Evolutionary conservation across 1,140 invertebrate genomes (phyloP).

Genomic region (Drosophila azteca): DNA sequence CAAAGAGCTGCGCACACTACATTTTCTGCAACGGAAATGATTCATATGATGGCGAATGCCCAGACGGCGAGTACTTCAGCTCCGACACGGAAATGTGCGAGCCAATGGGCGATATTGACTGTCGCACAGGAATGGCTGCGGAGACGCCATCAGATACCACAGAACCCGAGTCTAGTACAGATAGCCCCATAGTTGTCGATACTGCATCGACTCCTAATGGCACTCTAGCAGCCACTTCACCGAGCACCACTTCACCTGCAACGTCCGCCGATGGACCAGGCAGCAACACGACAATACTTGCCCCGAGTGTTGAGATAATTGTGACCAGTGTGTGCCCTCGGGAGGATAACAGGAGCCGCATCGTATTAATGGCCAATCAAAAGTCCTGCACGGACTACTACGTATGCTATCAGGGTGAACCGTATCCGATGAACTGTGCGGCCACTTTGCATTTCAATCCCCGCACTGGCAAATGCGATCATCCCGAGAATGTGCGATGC

Average conservation of each 20-base stretch:
- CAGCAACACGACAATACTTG: neutral
- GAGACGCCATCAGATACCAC: neutral
- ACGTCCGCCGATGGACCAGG: neutral
- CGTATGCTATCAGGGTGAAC: slow-evolving; percentile 71
- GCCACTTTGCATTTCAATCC: slow-evolving; percentile 70
- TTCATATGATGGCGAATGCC: slow-evolving; percentile 72
- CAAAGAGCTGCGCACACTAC: slow-evolving; percentile 60
- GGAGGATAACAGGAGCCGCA: slow-evolving; percentile 51
- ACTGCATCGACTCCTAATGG: neutral
- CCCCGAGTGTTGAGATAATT: slow-evolving; percentile 16
- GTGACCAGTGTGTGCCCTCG: slow-evolving; percentile 52
- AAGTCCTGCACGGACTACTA: slow-evolving; percentile 76
- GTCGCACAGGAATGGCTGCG: slow-evolving; percentile 46
- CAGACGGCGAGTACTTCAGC: slow-evolving; percentile 66
- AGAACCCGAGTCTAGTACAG: neutral
- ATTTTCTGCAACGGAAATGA: slow-evolving; percentile 71
- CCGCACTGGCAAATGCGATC: slow-evolving; percentile 68
- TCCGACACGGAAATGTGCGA: slow-evolving; percentile 62
- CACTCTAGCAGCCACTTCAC: slow-evolving; percentile 2
- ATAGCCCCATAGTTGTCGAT: neutral
- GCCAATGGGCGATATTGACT: slow-evolving; percentile 63
- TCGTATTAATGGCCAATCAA: slow-evolving; percentile 62
- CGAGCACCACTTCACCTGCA: neutral
- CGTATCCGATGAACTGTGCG: slow-evolving; percentile 64
- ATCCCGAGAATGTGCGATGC: slow-evolving; percentile 69